phyloP scores from a whole-genome alignment of 1,140 invertebrate genomes.

The Cotesia glomerata region DNA sequence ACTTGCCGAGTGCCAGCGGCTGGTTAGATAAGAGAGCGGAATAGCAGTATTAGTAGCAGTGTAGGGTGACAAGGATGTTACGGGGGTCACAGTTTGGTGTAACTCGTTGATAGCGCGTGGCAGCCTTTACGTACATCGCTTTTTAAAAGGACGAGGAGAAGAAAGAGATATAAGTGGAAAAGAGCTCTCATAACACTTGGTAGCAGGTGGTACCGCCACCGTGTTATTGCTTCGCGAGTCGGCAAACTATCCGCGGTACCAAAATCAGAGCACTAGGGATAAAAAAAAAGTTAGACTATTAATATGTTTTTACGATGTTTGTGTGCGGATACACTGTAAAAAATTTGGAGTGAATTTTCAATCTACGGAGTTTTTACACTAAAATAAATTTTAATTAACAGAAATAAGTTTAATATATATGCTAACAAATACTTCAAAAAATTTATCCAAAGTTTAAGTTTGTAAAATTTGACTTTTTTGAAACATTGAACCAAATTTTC shows the following conservation, averaged over 20 bases:
- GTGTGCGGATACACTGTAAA: neutral
- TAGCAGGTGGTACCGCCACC: slow-evolving; percentile 52
- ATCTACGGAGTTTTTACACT: too few species aligned
- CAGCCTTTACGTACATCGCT: slow-evolving; percentile 1
- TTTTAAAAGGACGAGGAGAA: slow-evolving; percentile 16
- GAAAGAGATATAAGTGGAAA: slow-evolving; percentile 41
- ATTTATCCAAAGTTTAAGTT: too few species aligned
- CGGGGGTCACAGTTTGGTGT: too few species aligned
- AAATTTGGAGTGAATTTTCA: too few species aligned
- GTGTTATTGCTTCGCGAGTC: slow-evolving; percentile 53
- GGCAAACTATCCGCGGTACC: slow-evolving; percentile 37
- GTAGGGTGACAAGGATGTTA: neutral
- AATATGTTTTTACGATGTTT: neutral
- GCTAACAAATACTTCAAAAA: too few species aligned
- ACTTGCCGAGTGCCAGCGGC: slow-evolving; percentile 16
- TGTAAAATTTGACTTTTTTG: too few species aligned
- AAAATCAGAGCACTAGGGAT: slow-evolving; percentile 1
- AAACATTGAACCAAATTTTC: too few species aligned
- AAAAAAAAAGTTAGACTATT: neutral
- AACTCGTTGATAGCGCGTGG: slow-evolving; percentile 12
- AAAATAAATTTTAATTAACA: too few species aligned
- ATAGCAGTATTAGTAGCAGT: neutral
- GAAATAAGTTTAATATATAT: too few species aligned
- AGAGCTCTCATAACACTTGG: slow-evolving; percentile 59
- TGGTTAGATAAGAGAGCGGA: slow-evolving; percentile 18